Evolutionary conservation across 2,113 vertebrate genomes (phyloP), one percentile per base, ranked within the genome.

Genomic region (Lathamus discolor): DNA sequence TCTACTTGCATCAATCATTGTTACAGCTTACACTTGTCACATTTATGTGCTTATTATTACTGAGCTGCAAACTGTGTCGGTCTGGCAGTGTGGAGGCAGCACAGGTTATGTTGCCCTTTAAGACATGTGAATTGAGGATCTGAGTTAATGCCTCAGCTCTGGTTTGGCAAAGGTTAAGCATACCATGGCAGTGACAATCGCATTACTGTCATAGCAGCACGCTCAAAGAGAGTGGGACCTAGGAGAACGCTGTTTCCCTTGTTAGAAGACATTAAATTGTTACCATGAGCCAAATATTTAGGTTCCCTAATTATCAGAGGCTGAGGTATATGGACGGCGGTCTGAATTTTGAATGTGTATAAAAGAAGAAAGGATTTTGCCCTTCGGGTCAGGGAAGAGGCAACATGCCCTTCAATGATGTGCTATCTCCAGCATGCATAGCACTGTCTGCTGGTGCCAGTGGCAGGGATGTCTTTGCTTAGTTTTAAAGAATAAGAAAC

Each of bases 81-180:
- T 69, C 61, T 18, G n/a, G 59, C 63, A 49, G 61, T 22, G 82
- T 2, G 0, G 28, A 92, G 93, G 83, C 86, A 92, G 76, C 86
- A 57, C 95, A 95, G 97, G 96, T 96, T 97, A 69, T 3, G 27
- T 88, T 97, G 97, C 95, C 97, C 97, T 97, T 97, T 97, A 94
- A 96, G 96, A 96, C 88, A 92, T 88, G 39, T 91, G 97, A 96
- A 91, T 94, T 96, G 90, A 92, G 83, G 91, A 97, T 95, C 95
- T 82, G 93, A 94, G 73, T 96, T 97, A 93, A 96, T 96, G 93
- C 97, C 88, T 93, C 90, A 95, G 94, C 95, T 96, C 89, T 96
- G 95, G 86, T 94, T 95, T 98, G 98, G 97, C 95, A 97, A 97
- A 95, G 95, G 95, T 97, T 93, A 95, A 96, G 95, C 97, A 98